Conservation (phyloP, 2,113 vertebrate species). For the Polyodon spathula region DNA sequence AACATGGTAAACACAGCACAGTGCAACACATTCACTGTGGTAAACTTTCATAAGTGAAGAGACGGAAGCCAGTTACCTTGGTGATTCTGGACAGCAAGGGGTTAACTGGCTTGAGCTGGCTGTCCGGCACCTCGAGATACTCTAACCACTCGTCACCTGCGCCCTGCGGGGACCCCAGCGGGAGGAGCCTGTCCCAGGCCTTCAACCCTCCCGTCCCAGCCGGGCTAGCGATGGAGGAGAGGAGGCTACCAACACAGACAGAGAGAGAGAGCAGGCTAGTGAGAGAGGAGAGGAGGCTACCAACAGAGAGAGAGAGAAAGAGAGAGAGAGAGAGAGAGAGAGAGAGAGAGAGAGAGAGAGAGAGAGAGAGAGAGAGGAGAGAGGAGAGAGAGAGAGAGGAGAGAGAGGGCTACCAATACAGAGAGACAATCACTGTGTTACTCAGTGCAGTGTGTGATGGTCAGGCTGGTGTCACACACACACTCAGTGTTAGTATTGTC, state of each 20-base stretch:
- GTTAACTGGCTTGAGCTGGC: constrained; percentile 47
- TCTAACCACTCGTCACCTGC: constrained; percentile 43
- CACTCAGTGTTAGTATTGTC: background rate
- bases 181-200: constrained; percentile 40
- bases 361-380: background rate
- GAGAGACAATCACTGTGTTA: too few relatives aligned
- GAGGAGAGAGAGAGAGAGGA: background rate
- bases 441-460: too few relatives aligned
- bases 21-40: too few relatives aligned
- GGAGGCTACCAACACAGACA: background rate
- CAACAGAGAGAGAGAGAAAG: too few relatives aligned
- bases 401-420: background rate
- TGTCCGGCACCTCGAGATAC: constrained; percentile 12
- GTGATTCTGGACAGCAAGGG: constrained; percentile 61
- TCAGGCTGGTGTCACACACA: too few relatives aligned
- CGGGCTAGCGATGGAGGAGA: constrained; percentile 38
- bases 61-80: constrained; percentile 60
- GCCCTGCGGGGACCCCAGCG: constrained; percentile 4
- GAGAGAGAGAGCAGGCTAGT: background rate
- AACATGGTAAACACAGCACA: too few relatives aligned
- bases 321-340: too few relatives aligned
- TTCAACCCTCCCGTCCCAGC: constrained; percentile 36
- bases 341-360: background rate
- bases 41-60: background rate
- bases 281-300: background rate